Evolutionary conservation across 2,888 invertebrate genomes (phyloP).

Genomic region (Torymus auratus): DNA sequence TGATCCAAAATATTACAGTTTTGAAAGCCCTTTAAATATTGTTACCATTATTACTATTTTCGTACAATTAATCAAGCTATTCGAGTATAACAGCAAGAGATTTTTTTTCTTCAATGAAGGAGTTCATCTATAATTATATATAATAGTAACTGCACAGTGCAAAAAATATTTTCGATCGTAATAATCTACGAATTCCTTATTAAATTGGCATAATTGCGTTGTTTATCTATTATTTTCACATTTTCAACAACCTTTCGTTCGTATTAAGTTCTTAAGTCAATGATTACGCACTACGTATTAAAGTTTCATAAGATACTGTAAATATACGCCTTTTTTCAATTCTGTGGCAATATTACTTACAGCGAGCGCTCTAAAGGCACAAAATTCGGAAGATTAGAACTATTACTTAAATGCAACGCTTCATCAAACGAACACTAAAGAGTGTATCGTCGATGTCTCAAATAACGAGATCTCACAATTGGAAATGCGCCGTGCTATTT

Average conservation of each 20-base stretch:
- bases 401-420: constrained; percentile 43
- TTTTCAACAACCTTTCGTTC: constrained; percentile 39
- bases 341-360: constrained; percentile 51
- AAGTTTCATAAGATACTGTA: constrained; percentile 42
- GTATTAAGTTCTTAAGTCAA: constrained; percentile 41
- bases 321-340: constrained; percentile 32
- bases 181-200: constrained; percentile 7
- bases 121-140: constrained; percentile 8
- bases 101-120: constrained; percentile 9
- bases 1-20: constrained; percentile 45
- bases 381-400: constrained; percentile 64
- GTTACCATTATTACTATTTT: constrained; percentile 37
- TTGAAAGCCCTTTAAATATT: constrained; percentile 51
- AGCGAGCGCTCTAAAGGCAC: constrained; percentile 64
- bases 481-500: constrained; percentile 5
- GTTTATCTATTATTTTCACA: constrained; percentile 43
- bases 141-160: constrained; percentile 30
- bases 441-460: constrained; percentile 33
- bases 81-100: constrained; percentile 33
- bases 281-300: constrained; percentile 27
- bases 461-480: constrained; percentile 38
- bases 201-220: constrained; percentile 2
- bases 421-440: constrained; percentile 35
- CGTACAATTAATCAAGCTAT: constrained; percentile 24
- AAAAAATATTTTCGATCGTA: constrained; percentile 39